phyloP scores from a whole-genome alignment of 1,140 invertebrate species.

The Hyposmocoma kahamanoa region DNA sequence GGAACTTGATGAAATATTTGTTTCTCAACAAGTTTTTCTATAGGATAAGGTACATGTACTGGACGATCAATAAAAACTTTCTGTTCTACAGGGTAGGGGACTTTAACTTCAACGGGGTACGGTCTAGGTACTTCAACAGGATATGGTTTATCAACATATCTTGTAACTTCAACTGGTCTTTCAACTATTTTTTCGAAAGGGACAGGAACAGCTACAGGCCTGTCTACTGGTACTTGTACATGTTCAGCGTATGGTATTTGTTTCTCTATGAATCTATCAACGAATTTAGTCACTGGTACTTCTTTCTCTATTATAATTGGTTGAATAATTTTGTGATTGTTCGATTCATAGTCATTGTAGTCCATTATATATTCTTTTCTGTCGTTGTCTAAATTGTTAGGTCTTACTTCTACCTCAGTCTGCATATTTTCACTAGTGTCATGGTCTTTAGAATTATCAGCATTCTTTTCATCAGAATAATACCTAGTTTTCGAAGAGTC shows the following conservation, averaged over 20 bases:
- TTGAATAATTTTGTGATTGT: slow-evolving; percentile 43
- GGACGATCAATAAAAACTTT: slow-evolving; percentile 71
- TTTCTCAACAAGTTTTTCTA: slow-evolving; percentile 73
- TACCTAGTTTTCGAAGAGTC: slow-evolving; percentile 21
- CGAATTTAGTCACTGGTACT: slow-evolving; percentile 68
- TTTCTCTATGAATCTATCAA: slow-evolving; percentile 74
- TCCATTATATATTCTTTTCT: slow-evolving; percentile 28
- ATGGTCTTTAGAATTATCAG: slow-evolving; percentile 36
- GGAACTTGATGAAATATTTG: slow-evolving; percentile 48
- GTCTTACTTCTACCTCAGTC: slow-evolving; percentile 34
- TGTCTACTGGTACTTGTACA: slow-evolving; percentile 64
- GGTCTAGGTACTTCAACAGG: slow-evolving; percentile 66
- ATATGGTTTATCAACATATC: slow-evolving; percentile 65
- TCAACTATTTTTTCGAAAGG: slow-evolving; percentile 70
- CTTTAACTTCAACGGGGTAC: slow-evolving; percentile 67
- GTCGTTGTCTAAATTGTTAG: slow-evolving; percentile 23
- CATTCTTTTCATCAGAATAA: slow-evolving; percentile 26
- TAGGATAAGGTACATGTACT: slow-evolving; percentile 74
- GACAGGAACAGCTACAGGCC: slow-evolving; percentile 68
- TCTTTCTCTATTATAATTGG: slow-evolving; percentile 72
- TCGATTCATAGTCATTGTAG: slow-evolving; percentile 24
- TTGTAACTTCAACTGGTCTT: slow-evolving; percentile 68
- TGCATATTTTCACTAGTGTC: slow-evolving; percentile 44
- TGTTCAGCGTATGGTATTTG: slow-evolving; percentile 70
- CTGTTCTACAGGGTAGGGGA: slow-evolving; percentile 72